Evolutionary conservation across 2,113 vertebrate genomes (phyloP), one percentile per base, ranked within the genome.

Genomic region (Anhinga rufa): DNA sequence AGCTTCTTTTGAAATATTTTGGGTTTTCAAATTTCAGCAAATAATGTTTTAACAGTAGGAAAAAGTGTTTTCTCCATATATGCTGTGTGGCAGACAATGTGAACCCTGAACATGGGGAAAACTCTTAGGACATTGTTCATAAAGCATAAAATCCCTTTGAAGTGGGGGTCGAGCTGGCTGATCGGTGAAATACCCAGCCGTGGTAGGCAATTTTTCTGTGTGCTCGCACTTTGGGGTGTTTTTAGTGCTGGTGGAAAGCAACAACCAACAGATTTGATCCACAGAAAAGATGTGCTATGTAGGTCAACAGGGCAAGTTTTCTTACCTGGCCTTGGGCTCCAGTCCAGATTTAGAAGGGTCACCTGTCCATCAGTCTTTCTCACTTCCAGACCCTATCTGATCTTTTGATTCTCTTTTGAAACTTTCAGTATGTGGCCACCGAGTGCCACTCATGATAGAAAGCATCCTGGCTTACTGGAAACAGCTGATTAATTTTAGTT

Each of bases 1-100:
- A 81, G 78, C 70, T 94, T 95, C 71, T 88, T 95, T 82, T 85
- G 51, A 90, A 88, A 86, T 84, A 85, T 40, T 84, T 76, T 24
- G 46, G 14, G 42, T 8, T 82, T 84, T 77, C 46, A 94, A 57
- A 79, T 48, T 38, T 88, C 52, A 91, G 72, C 69, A 91, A 96
- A 84, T 75, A 40, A 92, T 54, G 25, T 76, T 95, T 82, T 89
- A 60, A 61, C 31, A 58, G 38, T n/a, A 86, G 72, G 48, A 54
- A 65, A 76, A 58, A 36, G 14, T 60, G 36, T 87, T 92, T 96
- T 88, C 58, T 91, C 46, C 26, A 14, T 38, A 36, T 74, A 54
- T 74, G 46, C 66, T 95, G 4, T 85, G 38, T 51, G 49, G 58
- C 86, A 79, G 66, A 77, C 40, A 82, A 29, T 71, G 82, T 94